Evolutionary conservation across 2,888 invertebrate genomes (phyloP), one percentile per base, ranked within the genome.

Genomic region (Didymodactylos carnosus): DNA sequence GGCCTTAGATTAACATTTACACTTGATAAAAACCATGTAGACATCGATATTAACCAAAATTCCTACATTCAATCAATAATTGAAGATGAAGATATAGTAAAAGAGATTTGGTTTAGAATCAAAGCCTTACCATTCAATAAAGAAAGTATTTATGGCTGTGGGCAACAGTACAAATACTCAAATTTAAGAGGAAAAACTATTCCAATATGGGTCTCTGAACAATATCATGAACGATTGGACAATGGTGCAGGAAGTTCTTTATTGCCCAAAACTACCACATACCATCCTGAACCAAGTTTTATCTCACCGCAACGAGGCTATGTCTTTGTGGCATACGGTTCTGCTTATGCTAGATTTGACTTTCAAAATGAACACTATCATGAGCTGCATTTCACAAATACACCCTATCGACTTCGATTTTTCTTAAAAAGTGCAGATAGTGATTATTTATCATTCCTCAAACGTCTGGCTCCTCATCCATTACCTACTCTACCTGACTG

Each of bases 271-370:
- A 77, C 80, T 76, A 80, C 79, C 23, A 80, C 80, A 0, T 80
- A 80, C 73, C 80, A 78, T 75, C 80, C 80, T 3, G 80, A 80
- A 75, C 78, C 80, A 16, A 79, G 80, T 25, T 80, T 79, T 72
- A 27, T 79, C 40, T 79, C 79, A 73, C 76, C 77, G 49, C n/a
- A n/a, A n/a, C 77, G 79, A 23, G 77, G 77, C 27, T 81, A 78
- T 75, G 78, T 77, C 73, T 78, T 79, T 25, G 79, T 79, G 72
- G 78, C 80, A 74, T 76, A 73, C 43, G 78, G 78, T 8, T 75
- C 76, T 13, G 77, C 77, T 75, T 81, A 80, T 76, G 75, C 77
- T 7, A 77, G 78, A 40, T 72, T 80, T 25, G 80, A 81, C 76
- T 79, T 81, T 72, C 75, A 77, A 40, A 71, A 77, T 23, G 70